These are phyloP conservation scores for Nothura maculosa DNA, from an alignment of 2,797 vertebrate species.

Conservation along the genomic window DNA sequence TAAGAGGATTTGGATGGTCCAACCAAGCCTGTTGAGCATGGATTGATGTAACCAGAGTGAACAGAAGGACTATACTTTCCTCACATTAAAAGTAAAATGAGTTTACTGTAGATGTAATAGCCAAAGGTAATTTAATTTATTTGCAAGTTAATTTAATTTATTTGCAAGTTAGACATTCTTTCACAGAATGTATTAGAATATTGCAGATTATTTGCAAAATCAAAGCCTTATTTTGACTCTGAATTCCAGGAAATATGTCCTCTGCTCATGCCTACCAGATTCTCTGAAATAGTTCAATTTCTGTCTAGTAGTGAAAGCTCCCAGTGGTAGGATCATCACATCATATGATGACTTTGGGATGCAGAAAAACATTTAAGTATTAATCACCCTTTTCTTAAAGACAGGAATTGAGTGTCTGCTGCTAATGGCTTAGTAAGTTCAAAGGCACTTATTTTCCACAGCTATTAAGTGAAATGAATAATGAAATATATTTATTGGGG, in stretches of 20 bases:
- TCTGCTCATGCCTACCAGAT: background rate
- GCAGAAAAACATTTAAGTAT: conserved; percentile 55
- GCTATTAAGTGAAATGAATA: conserved; percentile 62
- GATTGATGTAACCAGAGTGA: background rate
- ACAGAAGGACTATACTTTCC: background rate
- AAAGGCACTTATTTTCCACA: conserved; percentile 52
- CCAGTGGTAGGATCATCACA: conserved; percentile 23
- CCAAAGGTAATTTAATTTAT: background rate
- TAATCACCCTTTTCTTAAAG: conserved; percentile 48
- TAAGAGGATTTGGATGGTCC: background rate
- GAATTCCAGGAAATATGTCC: background rate
- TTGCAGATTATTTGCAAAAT: conserved; percentile 17
- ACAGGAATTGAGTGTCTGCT: conserved; percentile 32
- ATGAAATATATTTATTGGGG: conserved; percentile 31
- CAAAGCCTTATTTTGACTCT: conserved; percentile 6
- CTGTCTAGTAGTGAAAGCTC: conserved; percentile 29
- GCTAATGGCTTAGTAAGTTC: conserved; percentile 60
- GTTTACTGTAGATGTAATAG: background rate
- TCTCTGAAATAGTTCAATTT: background rate
- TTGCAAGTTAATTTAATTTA: background rate
- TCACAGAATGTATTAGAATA: background rate
- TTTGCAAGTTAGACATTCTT: background rate
- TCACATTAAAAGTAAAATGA: background rate
- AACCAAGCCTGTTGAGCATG: background rate
- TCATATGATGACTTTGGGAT: conserved; percentile 1